Evolutionary conservation across 2,888 invertebrate genomes (phyloP), one percentile per base, ranked within the genome.

Genomic region (Protula sp.): DNA sequence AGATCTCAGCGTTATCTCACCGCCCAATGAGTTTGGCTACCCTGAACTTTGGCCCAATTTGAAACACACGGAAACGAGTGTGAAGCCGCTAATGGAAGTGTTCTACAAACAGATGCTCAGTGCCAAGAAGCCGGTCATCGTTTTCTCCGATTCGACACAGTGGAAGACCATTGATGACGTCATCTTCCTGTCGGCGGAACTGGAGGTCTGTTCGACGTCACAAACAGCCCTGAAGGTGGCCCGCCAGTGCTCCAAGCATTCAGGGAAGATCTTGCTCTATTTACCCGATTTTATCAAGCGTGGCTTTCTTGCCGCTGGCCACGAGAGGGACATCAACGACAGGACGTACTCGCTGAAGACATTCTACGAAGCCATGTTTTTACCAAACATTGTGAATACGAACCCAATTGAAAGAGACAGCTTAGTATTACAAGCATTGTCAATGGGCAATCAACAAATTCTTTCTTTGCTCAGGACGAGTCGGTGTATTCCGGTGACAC

Each of bases 401-500:
- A 31, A 57, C 24, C 31, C 47, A n/a, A 30, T 58, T 29, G 30
- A 59, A 48, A 50, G 72, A 63, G 67, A 70, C 47, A 19, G 59
- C 3, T 48, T 70, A 9, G 54, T 74, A 3, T 47, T 68, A 24
- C 59, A 64, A 50, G 67, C 68, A 3, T 58, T 78, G 65, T 30
- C 55, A 9, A 38, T 28, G 14, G 38, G 38, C 61, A 38, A 64
- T 55, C 19, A 69, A 59, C 67, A 61, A 57, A 30, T 72, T 58
- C 31, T 67, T 57, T 59, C 70, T 60, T 47, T 67, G 62, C n/a
- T 71, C 29, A 50, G 47, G 30, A 54, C 50, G 14, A 55, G 50
- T 9, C 27, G 30, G 14, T 74, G 73, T 56, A 67, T 73, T 38
- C 73, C 71, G 19, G 67, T 67, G 1, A 61, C 68, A 24, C 70